Evolutionary conservation across 2,113 vertebrate genomes (phyloP), one percentile per base, ranked within the genome.

Genomic region (Paedocypris sp.): DNA sequence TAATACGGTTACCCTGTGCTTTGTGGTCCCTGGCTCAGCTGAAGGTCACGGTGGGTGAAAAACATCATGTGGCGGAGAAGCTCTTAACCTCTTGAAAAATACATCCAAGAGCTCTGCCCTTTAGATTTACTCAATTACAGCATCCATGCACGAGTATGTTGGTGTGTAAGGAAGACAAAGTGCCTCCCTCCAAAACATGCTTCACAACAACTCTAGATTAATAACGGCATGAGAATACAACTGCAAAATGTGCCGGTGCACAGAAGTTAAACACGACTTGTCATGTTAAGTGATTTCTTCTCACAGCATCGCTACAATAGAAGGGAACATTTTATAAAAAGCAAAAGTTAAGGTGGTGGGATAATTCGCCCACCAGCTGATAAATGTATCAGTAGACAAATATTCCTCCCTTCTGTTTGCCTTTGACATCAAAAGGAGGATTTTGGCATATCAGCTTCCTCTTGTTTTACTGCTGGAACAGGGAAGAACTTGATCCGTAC

Each of bases 11-110:
- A 48, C 26, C 18, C 3, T 13, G 13, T 4, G 5, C n/a, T 48
- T 16, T 11, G 18, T 64, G 31, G 39, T 16, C 8, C 19, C 57
- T 48, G 26, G 41, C 28, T 48, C 32, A 3, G 38, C 18, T 19
- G 31, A 67, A 61, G 58, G 49, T 62, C 58, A 67, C 18, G 10
- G 41, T 61, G 31, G 43, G 42, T n/a, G 26, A 53, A 43, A 61
- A 67, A 62, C 32, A 66, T 12, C 42, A 39, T 33, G 33, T 11
- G 4, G 33, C 3, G 19, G 13, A 38, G 53, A 67, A 54, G 42
- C 58, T 62, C 51, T 67, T 54, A 67, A 51, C 62, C 51, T 48
- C 19, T 8, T 29, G 60, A 53, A 67, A 49, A 61, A 67, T 54
- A 61, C 58, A 41, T 54, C 65, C 58, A 42, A 61, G 36, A 46